Base-by-base conservation (phyloP, 2,113 vertebrate species). In the Salvator merianae region DNA sequence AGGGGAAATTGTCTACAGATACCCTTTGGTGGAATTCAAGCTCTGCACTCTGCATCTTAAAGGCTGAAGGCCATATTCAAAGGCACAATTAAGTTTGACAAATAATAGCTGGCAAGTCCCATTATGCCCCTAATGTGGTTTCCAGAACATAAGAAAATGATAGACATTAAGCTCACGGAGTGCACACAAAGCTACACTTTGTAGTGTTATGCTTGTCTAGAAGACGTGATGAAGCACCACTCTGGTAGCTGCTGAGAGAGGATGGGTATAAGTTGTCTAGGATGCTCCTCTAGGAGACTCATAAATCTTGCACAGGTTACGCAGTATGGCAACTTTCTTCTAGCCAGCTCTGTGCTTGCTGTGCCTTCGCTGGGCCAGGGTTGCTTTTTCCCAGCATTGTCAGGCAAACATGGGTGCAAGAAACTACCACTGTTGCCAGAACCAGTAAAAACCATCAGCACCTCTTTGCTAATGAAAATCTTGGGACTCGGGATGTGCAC, bases 41-140 rank as follows among this genome's bases (percentile, higher is more conserved):
- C 65, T 85, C 36, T 32, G 65, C 93, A 81, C 88, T 50, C 87
- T 90, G 87, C 77, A 81, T 92, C 90, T 90, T 87, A 92, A 91
- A 87, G 91, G 88, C 88, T 77, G 81, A 89, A 93, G 90, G 69
- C 81, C 69, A 63, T 84, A 91, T 93, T 94, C 93, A 91, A 82
- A 94, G 93, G 87, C 92, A 72, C 87, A 83, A 92, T 94, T 78
- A 82, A 0, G 86, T 78, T 80, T 18, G 40, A 85, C 36, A 75
- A 69, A 89, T 87, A 89, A 87, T 84, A 69, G 69, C 0, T 0
- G 84, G 84, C n/a, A 86, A 88, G 81, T 87, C 92, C 89, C 93
- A 89, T 92, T 91, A 89, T 88, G 86, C 84, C 92, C 84, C 82
- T 91, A 40, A 92, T 88, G 40, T 84, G 82, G 84, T 81, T 93